Percentiles rank a stretch among this genome's conserved stretches.
Evolutionary conservation across 2,888 invertebrate genomes (phyloP).

Genomic region (Lithophane socia): DNA sequence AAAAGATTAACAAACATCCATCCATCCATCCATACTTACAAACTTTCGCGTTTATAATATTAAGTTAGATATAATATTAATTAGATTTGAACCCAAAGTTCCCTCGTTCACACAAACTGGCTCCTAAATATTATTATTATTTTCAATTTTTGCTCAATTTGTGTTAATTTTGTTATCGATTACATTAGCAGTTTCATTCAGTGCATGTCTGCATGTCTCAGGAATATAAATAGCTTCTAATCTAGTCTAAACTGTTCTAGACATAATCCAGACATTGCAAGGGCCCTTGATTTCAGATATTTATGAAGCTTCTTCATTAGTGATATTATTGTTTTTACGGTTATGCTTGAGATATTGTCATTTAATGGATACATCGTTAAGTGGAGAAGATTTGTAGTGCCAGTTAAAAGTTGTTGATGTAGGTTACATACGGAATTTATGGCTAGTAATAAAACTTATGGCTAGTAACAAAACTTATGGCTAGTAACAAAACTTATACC

Average conservation of each 20-base stretch:
- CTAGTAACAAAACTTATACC: not conserved
- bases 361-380: conserved; percentile 14
- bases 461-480: not conserved
- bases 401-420: conserved; percentile 2
- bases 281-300: conserved; percentile 32
- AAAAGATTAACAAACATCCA: no score
- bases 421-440: conserved; percentile 4
- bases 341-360: conserved; percentile 6
- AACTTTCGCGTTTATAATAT: no score
- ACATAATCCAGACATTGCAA: conserved; percentile 21
- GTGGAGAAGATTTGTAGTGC: not conserved
- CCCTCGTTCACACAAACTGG: not conserved
- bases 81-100: not conserved
- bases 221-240: conserved; percentile 24
- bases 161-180: not conserved
- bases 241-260: conserved; percentile 38
- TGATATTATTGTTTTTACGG: not conserved
- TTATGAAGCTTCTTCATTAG: conserved; percentile 16
- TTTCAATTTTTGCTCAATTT: conserved; percentile 7
- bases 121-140: not conserved
- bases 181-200: conserved; percentile 10
- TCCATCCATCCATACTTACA: no score
- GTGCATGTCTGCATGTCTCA: conserved; percentile 9
- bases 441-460: not conserved
- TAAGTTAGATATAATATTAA: no score